Evolutionary conservation across 30 jellyfish, hydroid and myxozoan species (phyloP), one percentile per base, ranked within the genome.

Genomic region (Aurelia sp.): DNA sequence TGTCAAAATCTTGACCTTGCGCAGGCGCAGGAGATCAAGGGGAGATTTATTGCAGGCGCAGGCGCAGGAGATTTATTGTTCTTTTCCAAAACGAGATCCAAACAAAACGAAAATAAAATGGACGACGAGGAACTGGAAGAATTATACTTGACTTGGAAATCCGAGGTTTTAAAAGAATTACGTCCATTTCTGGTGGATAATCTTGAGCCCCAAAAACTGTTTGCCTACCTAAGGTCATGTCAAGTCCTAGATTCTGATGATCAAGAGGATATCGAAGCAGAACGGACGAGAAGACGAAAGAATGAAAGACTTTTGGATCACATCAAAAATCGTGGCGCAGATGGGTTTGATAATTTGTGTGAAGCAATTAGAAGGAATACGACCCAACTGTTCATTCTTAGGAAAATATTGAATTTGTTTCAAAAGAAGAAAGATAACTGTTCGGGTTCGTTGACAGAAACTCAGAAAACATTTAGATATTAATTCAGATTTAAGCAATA

Each of bases 191-290:
- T 88, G 17, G 92, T 80, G 13, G 71, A 79, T 5, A 88, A 88
- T 50, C 75, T 88, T 17, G 87, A 88, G 82, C 89, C 92, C 30
- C 87, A 73, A 33, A 88, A 88, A 68, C 81, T 88, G 19, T 88
- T 51, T 58, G 53, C 96, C n/a, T 79, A 58, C 57, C 63, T 88
- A 67, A 78, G 96, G 41, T 35, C 92, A 3, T 66, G 73, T 35
- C 66, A 62, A 47, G 92, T 79, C 65, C 78, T 88, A 6, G 89
- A 73, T 76, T 78, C 30, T 4, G 96, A 79, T 40, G 96, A 88
- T 80, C 74, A 88, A 66, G 96, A 88, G 58, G 96, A 88, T 3
- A 88, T 88, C 22, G 89, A 72, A 23, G 88, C 96, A 27, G 92
- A 88, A 66, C 73, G 53, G 11, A 79, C 85, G 16, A 62, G 96